A percentile compares a stretch with the other conserved stretches of the same genome.
Evolutionary conservation across 2,888 invertebrate genomes (phyloP).

Genomic region (Eupelmus urozonus): DNA sequence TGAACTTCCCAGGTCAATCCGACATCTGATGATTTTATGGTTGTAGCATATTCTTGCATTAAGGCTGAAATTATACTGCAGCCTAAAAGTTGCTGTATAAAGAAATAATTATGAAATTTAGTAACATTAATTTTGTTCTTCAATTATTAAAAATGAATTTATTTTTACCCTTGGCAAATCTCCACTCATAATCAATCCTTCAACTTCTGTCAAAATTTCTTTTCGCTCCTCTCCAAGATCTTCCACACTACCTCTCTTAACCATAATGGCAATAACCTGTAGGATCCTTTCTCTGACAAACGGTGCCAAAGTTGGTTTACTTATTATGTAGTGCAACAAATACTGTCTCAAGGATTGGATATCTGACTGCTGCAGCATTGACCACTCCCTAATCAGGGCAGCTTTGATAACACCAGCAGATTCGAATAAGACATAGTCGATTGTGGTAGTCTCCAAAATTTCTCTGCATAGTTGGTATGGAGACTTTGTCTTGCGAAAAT

Average conservation of each 20-base stretch:
- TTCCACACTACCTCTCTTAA: constrained; percentile 89
- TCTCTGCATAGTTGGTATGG: constrained; percentile 89
- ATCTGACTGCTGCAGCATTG: constrained; percentile 83
- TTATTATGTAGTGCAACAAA: constrained; percentile 87
- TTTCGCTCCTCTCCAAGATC: constrained; percentile 85
- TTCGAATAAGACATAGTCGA: constrained; percentile 92
- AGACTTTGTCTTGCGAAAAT: constrained; percentile 88
- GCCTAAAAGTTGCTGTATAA: constrained; percentile 86
- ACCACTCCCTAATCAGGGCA: constrained; percentile 91
- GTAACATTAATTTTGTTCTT: no score
- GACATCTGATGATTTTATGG: constrained; percentile 90
- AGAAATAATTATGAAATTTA: constrained; percentile 8
- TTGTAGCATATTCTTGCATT: constrained; percentile 92
- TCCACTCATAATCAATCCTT: constrained; percentile 85
- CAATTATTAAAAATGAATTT: no score
- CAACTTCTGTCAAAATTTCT: constrained; percentile 85
- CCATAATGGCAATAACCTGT: constrained; percentile 90
- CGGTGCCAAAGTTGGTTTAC: constrained; percentile 82
- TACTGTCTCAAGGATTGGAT: constrained; percentile 86
- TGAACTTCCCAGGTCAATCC: constrained; percentile 94
- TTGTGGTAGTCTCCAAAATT: constrained; percentile 85
- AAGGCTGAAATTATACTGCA: constrained; percentile 90
- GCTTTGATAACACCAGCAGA: constrained; percentile 89
- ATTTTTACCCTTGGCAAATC: constrained; percentile 81
- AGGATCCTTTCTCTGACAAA: constrained; percentile 87